Percentiles rank a stretch among this genome's conserved stretches.
Evolutionary conservation across 2,113 vertebrate genomes (phyloP).

Genomic region (Furnarius figulus): DNA sequence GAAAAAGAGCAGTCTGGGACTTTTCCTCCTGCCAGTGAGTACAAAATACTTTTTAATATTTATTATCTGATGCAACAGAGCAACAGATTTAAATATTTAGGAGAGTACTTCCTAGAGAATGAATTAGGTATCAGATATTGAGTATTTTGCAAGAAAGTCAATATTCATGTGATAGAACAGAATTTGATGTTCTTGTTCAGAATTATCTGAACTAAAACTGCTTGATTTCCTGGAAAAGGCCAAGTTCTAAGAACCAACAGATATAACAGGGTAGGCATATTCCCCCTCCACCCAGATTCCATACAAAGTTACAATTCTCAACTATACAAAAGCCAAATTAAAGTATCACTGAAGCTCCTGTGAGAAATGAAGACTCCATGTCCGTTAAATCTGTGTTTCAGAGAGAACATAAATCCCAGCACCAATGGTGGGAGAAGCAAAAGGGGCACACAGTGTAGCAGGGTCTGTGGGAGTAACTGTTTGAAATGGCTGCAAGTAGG

Average conservation of each 20-base stretch:
- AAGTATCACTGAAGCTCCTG: neutral
- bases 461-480: neutral
- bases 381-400: neutral
- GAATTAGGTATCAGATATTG: neutral
- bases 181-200: neutral
- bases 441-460: accelerated
- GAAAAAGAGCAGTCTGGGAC: neutral
- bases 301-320: neutral
- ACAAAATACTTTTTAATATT: neutral
- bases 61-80: neutral
- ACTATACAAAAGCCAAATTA: neutral
- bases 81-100: neutral
- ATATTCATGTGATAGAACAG: neutral
- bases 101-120: neutral
- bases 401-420: neutral
- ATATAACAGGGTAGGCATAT: neutral
- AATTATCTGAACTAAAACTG: neutral
- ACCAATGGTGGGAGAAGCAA: neutral
- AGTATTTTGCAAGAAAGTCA: neutral
- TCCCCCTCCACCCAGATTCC: neutral
- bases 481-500: neutral
- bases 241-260: neutral
- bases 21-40: neutral
- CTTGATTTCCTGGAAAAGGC: neutral
- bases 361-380: neutral